phyloP scores from a whole-genome alignment of 2,888 invertebrate species.

The Melolontha melolontha region DNA sequence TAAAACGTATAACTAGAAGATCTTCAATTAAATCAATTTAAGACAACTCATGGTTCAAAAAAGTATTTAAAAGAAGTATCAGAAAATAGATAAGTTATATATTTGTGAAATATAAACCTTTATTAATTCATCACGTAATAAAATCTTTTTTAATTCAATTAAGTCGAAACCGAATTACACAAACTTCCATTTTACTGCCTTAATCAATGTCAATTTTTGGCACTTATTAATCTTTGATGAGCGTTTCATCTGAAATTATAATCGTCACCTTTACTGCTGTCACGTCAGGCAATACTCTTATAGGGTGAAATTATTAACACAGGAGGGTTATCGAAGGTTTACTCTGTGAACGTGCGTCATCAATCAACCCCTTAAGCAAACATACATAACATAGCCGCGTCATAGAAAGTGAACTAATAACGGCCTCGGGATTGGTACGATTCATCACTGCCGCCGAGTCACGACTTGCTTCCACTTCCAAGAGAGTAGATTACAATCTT shows the following conservation, averaged over 20 bases:
- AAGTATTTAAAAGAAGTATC: too few species aligned
- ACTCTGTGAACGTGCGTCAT: constrained; percentile 8
- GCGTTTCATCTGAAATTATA: constrained; percentile 21
- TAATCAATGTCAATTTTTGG: constrained; percentile 10
- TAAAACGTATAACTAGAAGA: too few species aligned
- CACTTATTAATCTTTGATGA: constrained; percentile 16
- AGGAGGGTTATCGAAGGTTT: constrained; percentile 17
- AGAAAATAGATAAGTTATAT: too few species aligned
- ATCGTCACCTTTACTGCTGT: neutral
- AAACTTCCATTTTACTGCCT: constrained; percentile 9
- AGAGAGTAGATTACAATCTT: constrained; percentile 18
- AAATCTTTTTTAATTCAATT: too few species aligned
- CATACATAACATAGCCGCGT: constrained; percentile 13
- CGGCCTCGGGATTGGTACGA: constrained; percentile 21
- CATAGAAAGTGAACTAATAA: constrained; percentile 29
- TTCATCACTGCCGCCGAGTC: constrained; percentile 24
- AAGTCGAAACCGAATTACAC: constrained; percentile 7
- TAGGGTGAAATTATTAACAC: constrained; percentile 26
- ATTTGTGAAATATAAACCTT: too few species aligned
- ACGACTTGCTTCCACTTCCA: constrained; percentile 14
- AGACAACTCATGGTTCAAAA: too few species aligned
- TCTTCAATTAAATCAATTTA: too few species aligned
- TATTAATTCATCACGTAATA: too few species aligned
- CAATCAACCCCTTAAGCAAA: constrained; percentile 14
- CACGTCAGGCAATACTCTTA: constrained; percentile 18